Evolutionary conservation across 1,140 invertebrate species (phyloP), one percentile per base, ranked within the genome.

Genomic region (Dryas iulia): DNA sequence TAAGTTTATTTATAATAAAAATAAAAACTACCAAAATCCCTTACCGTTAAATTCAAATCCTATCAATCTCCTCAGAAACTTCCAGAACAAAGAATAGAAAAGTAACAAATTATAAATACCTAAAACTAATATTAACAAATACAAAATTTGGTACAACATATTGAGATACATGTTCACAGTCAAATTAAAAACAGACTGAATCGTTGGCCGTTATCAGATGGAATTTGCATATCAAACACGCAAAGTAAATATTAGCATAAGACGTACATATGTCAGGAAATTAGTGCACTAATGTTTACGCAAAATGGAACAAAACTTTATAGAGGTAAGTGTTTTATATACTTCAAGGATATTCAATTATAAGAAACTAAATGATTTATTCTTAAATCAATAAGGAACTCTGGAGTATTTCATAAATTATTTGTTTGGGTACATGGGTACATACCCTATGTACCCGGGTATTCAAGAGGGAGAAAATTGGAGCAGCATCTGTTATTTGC

Each of bases 91-190:
- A 61, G 23, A 7, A 26, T 47, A 21, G 26, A 61, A 61, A 10
- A 61, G 21, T 61, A 61, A 61, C 2, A 61, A 1, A 61, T 62
- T 52, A 30, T 62, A 62, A 30, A 62, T 21, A 30, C 39, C 39
- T 5, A 62, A 21, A 12, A 62, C 6, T n/a, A 62, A 21, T 28
- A 62, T 26, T n/a, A 62, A 8, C 26, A 52, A 62, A 21, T 33
- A 52, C 11, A 62, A 25, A 25, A 62, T 30, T 12, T 62, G 39
- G 11, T 62, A 62, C 2, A 62, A 33, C 12, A 52, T 52, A 53
- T 21, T 12, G 24, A 53, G 21, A 47, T 47, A 53, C 59, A 62
- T 62, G 7, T 28, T 62, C 33, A 26, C 26, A 52, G 8, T 62
- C 8, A 62, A 62, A 62, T 30, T 10, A 52, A 11, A 52, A 7